A percentile compares a stretch with the other conserved stretches of the same genome.
These are phyloP conservation scores for Sebastes baramenuke DNA, from an alignment of 2,797 vertebrate species.

Conservation along the genomic window DNA sequence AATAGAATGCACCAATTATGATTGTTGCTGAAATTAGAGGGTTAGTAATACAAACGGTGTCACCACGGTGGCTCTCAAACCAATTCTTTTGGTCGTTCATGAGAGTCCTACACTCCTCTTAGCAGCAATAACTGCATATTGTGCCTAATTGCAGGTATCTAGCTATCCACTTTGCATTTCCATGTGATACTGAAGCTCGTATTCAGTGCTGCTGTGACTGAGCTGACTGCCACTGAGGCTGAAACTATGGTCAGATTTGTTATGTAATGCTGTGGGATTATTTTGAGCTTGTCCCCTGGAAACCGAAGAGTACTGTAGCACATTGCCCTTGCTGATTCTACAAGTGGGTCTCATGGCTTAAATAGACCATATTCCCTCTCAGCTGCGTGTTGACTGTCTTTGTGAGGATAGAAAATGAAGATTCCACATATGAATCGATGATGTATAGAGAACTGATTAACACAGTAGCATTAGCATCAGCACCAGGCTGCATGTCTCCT, in stretches of 20 bases:
- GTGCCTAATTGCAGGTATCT: background rate
- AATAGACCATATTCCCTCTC: constrained; percentile 22
- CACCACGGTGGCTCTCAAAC: background rate
- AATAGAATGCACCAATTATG: background rate
- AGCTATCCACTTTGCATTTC: constrained; percentile 7
- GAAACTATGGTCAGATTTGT: constrained; percentile 61
- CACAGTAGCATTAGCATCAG: background rate
- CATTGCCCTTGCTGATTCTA: constrained; percentile 46
- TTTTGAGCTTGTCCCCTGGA: constrained; percentile 71
- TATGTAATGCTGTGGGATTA: constrained; percentile 72
- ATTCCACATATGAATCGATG: background rate
- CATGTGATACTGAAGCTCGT: constrained; percentile 18
- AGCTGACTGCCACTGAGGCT: constrained; percentile 30
- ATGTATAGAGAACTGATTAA: background rate
- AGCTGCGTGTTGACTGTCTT: background rate
- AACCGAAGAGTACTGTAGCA: constrained; percentile 47
- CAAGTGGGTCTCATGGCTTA: constrained; percentile 41
- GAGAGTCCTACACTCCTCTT: background rate
- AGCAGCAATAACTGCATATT: background rate
- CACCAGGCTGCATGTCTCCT: background rate
- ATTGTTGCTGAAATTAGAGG: background rate
- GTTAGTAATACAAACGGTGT: background rate
- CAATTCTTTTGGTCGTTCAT: background rate
- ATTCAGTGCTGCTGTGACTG: constrained; percentile 20
- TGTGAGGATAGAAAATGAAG: constrained; percentile 1